Evolutionary conservation across 2,113 vertebrate species (phyloP), one percentile per base, ranked within the genome.

Genomic region (Alaudala cheleensis): DNA sequence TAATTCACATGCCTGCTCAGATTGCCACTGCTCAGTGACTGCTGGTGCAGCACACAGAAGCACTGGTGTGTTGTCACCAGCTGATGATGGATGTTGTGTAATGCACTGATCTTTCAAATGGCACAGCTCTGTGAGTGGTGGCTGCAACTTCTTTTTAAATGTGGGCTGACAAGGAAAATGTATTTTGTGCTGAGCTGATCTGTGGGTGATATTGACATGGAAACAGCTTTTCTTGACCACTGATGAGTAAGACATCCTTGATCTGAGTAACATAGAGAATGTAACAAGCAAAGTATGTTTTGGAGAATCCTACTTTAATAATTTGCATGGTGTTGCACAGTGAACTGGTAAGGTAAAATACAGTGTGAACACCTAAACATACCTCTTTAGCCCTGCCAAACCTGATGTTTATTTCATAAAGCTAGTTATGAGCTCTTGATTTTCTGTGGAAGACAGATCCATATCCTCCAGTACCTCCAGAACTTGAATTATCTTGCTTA

Each of bases 1-100:
- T 37, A 37, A 37, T 37, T 37, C 37, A 14, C 4, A 0, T 5
- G 17, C 44, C 45, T 14, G 47, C 51, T 69, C 2, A 0, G 20
- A 15, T 16, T 85, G 81, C 33, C 62, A 0, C 62, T 64, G 33
- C 11, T 56, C 3, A 33, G 51, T n/a, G 31, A 44, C 37, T 74
- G 44, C 37, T 49, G 29, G 33, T 37, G 51, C 11, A 23, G 57
- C 93, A 18, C 47, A 19, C 53, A 14, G 62, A n/a, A 28, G 62
- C 5, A 0, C 13, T 73, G 39, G 5, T 61, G 37, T 21, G 28
- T 29, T 53, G 47, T 67, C 72, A 54, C 26, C 42, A 64, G 62
- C 34, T 64, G 61, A 37, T 53, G 51, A 33, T 23, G 60, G 44
- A 4, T 44, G 15, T 11, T 88, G 39, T 74, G 21, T 40, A 58